Base-by-base conservation (phyloP, 1,140 invertebrate genomes). In the Aphaenogaster ashmeadi region DNA sequence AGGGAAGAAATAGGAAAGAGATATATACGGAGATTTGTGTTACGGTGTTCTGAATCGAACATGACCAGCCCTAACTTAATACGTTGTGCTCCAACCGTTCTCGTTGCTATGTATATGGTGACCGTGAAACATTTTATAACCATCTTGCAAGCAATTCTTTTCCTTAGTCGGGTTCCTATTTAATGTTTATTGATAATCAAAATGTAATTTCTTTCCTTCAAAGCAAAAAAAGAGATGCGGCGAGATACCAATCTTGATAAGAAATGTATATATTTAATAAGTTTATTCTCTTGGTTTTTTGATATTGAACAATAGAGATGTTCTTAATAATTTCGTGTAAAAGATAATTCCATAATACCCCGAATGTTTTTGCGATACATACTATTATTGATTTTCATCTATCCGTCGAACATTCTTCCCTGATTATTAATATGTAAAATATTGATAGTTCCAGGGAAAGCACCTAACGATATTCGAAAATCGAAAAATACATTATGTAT, bases 51-150 rank as follows among this genome's bases (percentile, higher is more conserved):
- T 88, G 88, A 58, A 75, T 54, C 88, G 72, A 87, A 86, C 88
- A 89, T 85, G 88, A 89, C 88, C 88, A 88, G 86, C 85, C 88
- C 88, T 89, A 89, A 89, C 88, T 27, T 27, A 27, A 52, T 56
- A 13, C 8, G 27, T 1, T 66, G 66, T 47, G 66, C 18, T 44
- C 41, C 71, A 54, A 38, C 47, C 60, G 44, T 50, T 60, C 33
- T 86, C 56, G 64, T 38, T 38, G 52, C 27, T 15, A 69, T 71
- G 52, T n/a, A 71, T 38, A 38, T 72, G 54, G 21, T 83, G 79
- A 81, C 50, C 64, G 47, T 69, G 64, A 81, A 81, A 71, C 50
- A 21, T 69, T 36, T 81, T 44, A 56, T 50, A 71, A 81, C 5
- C n/a, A 44, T 64, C 27, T 69, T 38, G 50, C 27, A 9, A 72